Conservation (phyloP, 2,113 vertebrate genomes). For the Cochlearius cochlearius region DNA sequence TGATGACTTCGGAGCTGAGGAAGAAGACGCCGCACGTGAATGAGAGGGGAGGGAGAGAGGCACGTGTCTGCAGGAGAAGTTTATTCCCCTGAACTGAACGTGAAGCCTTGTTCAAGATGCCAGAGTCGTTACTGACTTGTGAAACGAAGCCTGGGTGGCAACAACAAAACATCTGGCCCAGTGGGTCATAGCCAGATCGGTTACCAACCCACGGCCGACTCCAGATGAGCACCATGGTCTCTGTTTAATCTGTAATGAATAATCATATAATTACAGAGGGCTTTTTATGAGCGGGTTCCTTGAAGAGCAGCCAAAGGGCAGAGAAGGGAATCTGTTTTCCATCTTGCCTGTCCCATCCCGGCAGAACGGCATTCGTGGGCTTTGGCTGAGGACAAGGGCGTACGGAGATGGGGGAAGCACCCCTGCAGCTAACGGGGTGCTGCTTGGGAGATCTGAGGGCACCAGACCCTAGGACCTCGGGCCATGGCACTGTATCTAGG, state of each 20-base stretch:
- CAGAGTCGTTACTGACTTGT: not conserved
- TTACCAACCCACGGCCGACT: not conserved
- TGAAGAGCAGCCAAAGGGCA: not conserved
- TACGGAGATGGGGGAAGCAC: not conserved
- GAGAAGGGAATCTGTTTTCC: not conserved
- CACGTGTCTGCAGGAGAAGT: not conserved
- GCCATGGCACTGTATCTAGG: fast-evolving
- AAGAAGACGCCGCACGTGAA: not conserved
- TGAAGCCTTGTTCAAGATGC: not conserved
- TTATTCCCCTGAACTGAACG: not conserved
- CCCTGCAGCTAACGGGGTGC: not conserved
- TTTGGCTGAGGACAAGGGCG: not conserved
- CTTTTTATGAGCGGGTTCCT: not conserved
- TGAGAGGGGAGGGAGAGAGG: not conserved
- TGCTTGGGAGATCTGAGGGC: not conserved
- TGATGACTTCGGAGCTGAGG: not conserved
- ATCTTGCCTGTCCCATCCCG: not conserved
- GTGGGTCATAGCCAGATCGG: not conserved
- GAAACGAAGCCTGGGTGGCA: not conserved
- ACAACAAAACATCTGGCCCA: not conserved
- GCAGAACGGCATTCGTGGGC: not conserved
- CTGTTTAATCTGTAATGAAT: not conserved
- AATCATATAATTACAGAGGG: not conserved
- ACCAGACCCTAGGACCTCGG: not conserved
- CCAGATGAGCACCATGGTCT: not conserved